Percentiles rank a stretch among this genome's conserved stretches.
Evolutionary conservation across 2,888 invertebrate genomes (phyloP).

Genomic region (Escarpia spicata): DNA sequence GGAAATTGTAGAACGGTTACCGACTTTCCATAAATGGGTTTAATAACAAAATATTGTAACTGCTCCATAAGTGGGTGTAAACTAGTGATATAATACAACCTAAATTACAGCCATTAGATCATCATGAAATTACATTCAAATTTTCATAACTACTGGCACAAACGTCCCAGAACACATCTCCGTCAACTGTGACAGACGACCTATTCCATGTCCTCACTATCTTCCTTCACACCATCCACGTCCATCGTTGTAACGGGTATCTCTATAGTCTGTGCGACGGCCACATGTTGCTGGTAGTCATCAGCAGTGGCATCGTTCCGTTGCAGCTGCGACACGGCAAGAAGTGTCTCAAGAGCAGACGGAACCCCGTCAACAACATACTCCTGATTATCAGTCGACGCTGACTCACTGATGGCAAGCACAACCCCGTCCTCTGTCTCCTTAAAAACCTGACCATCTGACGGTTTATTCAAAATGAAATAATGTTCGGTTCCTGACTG

Average conservation of each 20-base stretch:
- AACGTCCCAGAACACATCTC: neutral
- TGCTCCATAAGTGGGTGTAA: too few species aligned
- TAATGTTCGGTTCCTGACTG: constrained; percentile 17
- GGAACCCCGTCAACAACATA: constrained; percentile 27
- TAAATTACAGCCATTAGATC: neutral
- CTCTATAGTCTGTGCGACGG: constrained; percentile 30
- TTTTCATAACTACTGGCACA: neutral
- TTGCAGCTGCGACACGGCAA: constrained; percentile 17
- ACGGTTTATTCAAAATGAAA: neutral
- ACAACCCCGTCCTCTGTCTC: constrained; percentile 20
- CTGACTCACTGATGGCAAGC: constrained; percentile 30
- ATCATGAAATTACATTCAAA: neutral
- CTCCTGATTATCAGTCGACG: constrained; percentile 28
- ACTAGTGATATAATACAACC: neutral
- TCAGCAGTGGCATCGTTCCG: neutral
- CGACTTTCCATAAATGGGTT: too few species aligned
- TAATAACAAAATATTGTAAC: too few species aligned
- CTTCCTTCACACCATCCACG: neutral
- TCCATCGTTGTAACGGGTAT: constrained; percentile 25
- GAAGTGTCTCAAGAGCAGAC: constrained; percentile 29
- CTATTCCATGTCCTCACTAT: neutral
- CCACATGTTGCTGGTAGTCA: constrained; percentile 14
- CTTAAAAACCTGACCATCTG: neutral
- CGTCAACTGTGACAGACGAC: neutral
- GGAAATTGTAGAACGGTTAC: too few species aligned